Conservation (phyloP, 1,140 invertebrate species). For the Plutomurus gul region DNA sequence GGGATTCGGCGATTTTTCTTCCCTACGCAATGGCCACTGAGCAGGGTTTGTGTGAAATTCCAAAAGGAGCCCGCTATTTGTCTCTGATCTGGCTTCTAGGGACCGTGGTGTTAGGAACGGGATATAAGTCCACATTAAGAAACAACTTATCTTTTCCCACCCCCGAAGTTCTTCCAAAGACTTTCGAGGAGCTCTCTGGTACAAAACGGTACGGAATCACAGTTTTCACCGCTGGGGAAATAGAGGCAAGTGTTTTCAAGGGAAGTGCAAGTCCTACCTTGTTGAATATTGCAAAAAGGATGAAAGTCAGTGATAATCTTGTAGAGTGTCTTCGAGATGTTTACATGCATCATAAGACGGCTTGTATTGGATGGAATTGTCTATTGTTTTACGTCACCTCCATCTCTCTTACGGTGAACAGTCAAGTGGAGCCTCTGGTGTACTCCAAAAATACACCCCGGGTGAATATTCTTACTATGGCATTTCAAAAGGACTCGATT, state of each 20-base stretch:
- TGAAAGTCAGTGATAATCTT: background rate
- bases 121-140: background rate
- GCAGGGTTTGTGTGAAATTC: background rate
- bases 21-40: background rate
- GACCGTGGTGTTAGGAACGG: background rate
- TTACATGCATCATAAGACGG: background rate
- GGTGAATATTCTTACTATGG: background rate
- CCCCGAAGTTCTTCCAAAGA: background rate
- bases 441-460: background rate
- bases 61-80: background rate
- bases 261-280: background rate
- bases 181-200: background rate
- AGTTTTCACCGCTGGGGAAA: background rate
- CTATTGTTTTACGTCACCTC: background rate
- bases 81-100: background rate
- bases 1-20: background rate
- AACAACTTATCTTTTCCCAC: background rate
- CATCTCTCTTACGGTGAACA: background rate
- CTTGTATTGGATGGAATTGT: background rate
- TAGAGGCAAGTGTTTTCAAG: background rate
- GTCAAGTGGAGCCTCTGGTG: background rate
- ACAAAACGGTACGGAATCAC: background rate
- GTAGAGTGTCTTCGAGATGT: background rate
- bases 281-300: background rate
- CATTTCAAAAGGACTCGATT: constrained; percentile 1